A percentile compares a stretch with the other conserved stretches of the same genome.
Conservation (phyloP, 2,797 vertebrate genomes). For the Petrocephalus schoutedeni region DNA sequence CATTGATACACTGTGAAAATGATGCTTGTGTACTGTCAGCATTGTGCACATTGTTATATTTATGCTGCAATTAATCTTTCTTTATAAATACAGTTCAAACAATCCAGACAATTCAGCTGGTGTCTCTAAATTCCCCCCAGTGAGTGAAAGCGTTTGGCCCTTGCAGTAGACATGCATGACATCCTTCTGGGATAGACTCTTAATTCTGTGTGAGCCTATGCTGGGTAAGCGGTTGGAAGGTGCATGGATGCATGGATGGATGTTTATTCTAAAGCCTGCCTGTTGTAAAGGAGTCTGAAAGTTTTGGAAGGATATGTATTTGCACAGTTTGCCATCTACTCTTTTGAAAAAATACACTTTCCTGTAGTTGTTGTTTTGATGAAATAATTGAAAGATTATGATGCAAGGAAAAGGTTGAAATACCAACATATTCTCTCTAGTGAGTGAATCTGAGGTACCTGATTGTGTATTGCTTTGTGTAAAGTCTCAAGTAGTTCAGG, state of each 20-base stretch:
- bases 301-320: background rate
- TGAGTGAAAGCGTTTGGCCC: background rate
- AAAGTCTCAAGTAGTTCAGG: background rate
- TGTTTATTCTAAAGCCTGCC: background rate
- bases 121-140: background rate
- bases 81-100: background rate
- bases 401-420: background rate
- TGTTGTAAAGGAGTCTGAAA: background rate
- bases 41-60: background rate
- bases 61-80: background rate
- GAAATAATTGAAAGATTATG: background rate
- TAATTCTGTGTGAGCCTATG: background rate
- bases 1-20: background rate
- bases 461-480: background rate
- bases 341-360: background rate
- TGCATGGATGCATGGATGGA: background rate
- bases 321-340: background rate
- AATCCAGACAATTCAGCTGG: background rate
- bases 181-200: background rate
- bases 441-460: background rate
- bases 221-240: background rate
- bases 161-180: background rate
- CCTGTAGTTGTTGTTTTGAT: background rate
- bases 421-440: background rate
- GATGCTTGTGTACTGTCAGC: background rate